phyloP scores from a whole-genome alignment of 2,888 invertebrate species.

The Anthophora plumipes region DNA sequence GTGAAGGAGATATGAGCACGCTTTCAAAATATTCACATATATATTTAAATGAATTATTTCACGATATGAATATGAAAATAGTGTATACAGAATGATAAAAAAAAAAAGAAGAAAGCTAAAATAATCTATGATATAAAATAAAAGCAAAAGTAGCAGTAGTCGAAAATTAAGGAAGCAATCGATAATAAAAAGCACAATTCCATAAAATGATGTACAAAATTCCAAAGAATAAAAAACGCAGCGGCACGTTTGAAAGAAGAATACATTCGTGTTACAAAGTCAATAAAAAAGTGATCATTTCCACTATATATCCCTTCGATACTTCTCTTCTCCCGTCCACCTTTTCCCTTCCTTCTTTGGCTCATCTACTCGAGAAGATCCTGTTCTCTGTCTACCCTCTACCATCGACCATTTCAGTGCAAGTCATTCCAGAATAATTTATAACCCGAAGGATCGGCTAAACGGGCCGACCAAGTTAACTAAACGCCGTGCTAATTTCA shows the following conservation, averaged over 20 bases:
- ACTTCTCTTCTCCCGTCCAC: constrained; percentile 35
- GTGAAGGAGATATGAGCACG: too few species aligned
- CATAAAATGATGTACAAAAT: too few species aligned
- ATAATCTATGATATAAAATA: too few species aligned
- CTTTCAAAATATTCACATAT: too few species aligned
- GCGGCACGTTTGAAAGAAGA: neutral
- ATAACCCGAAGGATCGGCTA: constrained; percentile 81
- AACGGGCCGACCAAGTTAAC: constrained; percentile 81
- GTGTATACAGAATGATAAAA: too few species aligned
- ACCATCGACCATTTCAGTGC: constrained; percentile 66
- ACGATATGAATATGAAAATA: too few species aligned
- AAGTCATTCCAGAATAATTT: constrained; percentile 83
- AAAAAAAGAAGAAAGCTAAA: too few species aligned
- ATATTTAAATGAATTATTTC: too few species aligned
- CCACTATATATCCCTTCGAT: constrained; percentile 42
- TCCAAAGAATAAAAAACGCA: too few species aligned
- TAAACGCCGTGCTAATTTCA: constrained; percentile 83
- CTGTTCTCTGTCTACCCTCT: constrained; percentile 33
- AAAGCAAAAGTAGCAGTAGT: too few species aligned
- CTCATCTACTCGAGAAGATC: neutral
- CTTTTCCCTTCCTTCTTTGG: neutral
- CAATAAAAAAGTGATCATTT: constrained; percentile 56
- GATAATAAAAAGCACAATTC: too few species aligned
- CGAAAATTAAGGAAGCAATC: too few species aligned
- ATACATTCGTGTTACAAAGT: neutral